Evolutionary conservation across 2,888 invertebrate species (phyloP).

Genomic region (Ectemnius continuus): DNA sequence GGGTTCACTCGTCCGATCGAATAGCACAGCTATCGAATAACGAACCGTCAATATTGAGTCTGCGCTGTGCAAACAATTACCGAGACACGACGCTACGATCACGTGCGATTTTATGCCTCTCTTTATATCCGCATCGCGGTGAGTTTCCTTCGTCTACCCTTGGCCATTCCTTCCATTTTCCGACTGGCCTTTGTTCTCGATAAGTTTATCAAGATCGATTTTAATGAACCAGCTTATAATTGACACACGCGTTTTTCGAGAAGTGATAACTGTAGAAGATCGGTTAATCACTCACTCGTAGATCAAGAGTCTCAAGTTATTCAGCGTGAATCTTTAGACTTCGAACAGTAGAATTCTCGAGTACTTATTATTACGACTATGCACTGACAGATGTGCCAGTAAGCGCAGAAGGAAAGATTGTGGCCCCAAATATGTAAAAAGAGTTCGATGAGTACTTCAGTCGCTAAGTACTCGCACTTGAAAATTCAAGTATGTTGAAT

Average conservation of each 20-base stretch:
- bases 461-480: not conserved
- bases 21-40: constrained; percentile 12
- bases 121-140: not conserved
- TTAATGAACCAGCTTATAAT: not conserved
- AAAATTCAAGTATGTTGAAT: constrained; percentile 26
- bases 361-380: not conserved
- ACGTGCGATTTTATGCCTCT: constrained; percentile 3
- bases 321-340: not conserved
- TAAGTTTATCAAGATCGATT: not conserved
- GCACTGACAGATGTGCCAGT: not conserved
- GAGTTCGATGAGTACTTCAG: not conserved
- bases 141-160: not conserved
- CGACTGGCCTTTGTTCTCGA: no score
- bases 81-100: constrained; percentile 12
- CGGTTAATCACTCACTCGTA: not conserved
- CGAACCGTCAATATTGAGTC: constrained; percentile 29
- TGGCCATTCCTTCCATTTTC: not conserved
- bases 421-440: not conserved
- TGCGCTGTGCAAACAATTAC: constrained; percentile 27
- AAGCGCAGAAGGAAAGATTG: not conserved
- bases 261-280: not conserved
- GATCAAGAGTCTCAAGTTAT: not conserved
- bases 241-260: not conserved
- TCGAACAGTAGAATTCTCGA: not conserved
- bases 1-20: constrained; percentile 4